Conservation (phyloP, 2,797 vertebrate species). For the Tokudaia muenninki region DNA sequence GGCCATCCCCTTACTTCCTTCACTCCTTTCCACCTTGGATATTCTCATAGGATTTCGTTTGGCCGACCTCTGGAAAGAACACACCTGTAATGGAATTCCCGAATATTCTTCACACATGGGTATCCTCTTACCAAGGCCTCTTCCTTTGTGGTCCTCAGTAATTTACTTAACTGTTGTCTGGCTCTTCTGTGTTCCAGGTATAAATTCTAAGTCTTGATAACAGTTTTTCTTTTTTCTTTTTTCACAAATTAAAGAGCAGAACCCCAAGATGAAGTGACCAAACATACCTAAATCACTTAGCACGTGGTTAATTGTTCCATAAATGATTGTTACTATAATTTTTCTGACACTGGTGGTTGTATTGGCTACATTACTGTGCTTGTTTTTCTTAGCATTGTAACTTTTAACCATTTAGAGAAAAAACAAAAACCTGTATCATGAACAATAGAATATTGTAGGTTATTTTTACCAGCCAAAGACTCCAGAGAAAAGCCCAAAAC, state of each 20-base stretch:
- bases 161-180: not conserved
- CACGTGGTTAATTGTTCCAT: not conserved
- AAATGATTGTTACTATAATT: not conserved
- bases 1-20: not conserved
- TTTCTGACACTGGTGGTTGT: not conserved
- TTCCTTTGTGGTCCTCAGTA: not conserved
- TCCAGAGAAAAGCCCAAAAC: not conserved
- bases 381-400: slow-evolving; percentile 7
- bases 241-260: not conserved
- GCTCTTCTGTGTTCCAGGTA: not conserved
- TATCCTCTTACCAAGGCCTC: not conserved
- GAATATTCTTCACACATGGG: not conserved
- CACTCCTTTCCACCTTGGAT: not conserved
- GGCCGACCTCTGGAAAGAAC: not conserved
- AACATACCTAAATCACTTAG: not conserved
- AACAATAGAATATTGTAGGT: not conserved
- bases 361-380: not conserved
- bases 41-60: not conserved
- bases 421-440: not conserved
- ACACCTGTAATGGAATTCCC: not conserved
- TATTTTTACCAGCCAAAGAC: not conserved
- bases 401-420: not conserved
- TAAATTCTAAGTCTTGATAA: slow-evolving; percentile 33
- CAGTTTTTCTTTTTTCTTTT: slow-evolving; percentile 15
- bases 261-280: not conserved